Conservation (phyloP, 2,113 vertebrate species). For the Coptodon rendalli region DNA sequence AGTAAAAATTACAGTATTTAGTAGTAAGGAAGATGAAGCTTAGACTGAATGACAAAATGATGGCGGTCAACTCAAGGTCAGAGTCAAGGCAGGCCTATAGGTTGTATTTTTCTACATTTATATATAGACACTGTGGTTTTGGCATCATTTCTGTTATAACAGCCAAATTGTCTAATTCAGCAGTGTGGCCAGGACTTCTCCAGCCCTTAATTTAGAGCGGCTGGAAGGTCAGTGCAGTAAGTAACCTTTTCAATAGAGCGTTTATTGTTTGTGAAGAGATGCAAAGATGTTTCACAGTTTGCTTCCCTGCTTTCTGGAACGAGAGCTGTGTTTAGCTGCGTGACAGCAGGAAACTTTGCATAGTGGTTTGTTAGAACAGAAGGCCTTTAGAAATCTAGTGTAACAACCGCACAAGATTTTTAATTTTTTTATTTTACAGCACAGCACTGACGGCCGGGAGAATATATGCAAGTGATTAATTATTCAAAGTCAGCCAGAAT, state of each 20-base stretch:
- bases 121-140: slow-evolving; percentile 56
- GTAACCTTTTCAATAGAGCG: neutral
- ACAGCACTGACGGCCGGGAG: neutral
- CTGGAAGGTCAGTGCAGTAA: neutral
- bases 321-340: neutral
- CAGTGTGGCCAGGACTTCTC: slow-evolving; percentile 33
- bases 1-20: neutral
- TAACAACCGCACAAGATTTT: neutral
- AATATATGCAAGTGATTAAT: neutral
- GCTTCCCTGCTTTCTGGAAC: neutral
- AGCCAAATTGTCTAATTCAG: slow-evolving; percentile 57
- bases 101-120: slow-evolving; percentile 52
- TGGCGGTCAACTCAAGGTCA: neutral
- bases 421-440: neutral
- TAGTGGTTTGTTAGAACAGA: neutral
- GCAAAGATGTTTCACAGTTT: neutral
- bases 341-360: neutral
- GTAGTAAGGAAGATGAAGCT: neutral
- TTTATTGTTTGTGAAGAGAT: neutral
- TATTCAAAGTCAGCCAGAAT: neutral
- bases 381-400: neutral
- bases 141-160: slow-evolving; percentile 53
- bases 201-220: neutral
- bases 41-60: neutral
- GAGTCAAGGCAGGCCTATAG: slow-evolving; percentile 17